A percentile compares a stretch with the other conserved stretches of the same genome.
These are phyloP conservation scores for Asobara japonica DNA, from an alignment of 1,140 invertebrate species.

Conservation along the genomic window DNA sequence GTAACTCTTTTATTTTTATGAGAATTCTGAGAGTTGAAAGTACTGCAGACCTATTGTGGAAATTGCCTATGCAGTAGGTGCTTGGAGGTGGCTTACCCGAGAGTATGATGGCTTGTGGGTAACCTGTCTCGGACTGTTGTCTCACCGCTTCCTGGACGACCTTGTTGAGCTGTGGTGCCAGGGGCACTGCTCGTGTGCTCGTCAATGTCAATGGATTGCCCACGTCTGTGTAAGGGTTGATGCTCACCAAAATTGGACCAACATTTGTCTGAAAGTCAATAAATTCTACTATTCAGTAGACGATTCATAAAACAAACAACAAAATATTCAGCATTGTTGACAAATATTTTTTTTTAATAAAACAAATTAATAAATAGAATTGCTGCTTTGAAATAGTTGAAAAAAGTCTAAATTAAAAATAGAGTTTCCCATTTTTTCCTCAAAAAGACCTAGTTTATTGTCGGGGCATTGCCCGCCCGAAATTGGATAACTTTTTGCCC, in stretches of 20 bases:
- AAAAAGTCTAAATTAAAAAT: no score
- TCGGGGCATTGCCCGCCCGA: no score
- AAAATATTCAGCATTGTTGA: no score
- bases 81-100: constrained; percentile 71
- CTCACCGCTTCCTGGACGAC: constrained; percentile 92
- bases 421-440: no score
- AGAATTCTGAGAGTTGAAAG: no score
- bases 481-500: no score
- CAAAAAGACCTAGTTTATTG: no score
- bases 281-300: no score
- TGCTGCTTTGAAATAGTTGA: no score
- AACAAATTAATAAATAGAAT: no score
- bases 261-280: constrained; percentile 86
- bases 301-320: no score
- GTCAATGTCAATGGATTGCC: constrained; percentile 88
- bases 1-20: not conserved
- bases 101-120: constrained; percentile 93
- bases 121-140: constrained; percentile 92
- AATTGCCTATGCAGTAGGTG: constrained; percentile 3
- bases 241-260: constrained; percentile 87
- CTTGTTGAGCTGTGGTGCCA: constrained; percentile 81
- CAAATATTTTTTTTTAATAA: no score
- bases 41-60: not conserved
- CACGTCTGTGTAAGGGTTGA: constrained; percentile 89
- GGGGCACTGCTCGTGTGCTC: constrained; percentile 78